phyloP scores from a whole-genome alignment of 2,113 vertebrate species.

The Perca schrenkii region DNA sequence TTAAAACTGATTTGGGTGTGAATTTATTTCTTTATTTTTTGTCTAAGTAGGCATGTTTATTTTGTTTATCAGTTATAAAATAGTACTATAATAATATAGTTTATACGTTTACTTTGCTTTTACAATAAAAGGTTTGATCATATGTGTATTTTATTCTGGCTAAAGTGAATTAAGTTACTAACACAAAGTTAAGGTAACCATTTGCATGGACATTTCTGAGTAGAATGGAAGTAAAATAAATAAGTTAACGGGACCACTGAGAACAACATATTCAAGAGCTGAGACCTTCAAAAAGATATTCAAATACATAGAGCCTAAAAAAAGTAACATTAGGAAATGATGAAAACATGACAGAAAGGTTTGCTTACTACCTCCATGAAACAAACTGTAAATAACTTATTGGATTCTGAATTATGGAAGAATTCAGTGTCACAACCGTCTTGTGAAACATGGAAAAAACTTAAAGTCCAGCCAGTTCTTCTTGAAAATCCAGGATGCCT shows the following conservation, averaged over 20 bases:
- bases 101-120: no score
- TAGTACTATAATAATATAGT: no score
- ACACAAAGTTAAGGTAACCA: no score
- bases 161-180: no score
- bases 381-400: not conserved
- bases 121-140: no score
- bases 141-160: no score
- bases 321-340: conserved; percentile 46
- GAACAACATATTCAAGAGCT: conserved; percentile 12
- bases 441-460: not conserved
- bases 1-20: no score
- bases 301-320: conserved; percentile 38
- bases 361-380: conserved; percentile 1
- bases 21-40: no score
- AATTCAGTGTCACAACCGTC: not conserved
- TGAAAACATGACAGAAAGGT: conserved; percentile 21
- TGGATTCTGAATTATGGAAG: conserved; percentile 13
- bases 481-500: conserved; percentile 58
- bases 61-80: no score
- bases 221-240: no score
- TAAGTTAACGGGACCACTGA: conserved; percentile 15
- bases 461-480: conserved; percentile 18
- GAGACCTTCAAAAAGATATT: conserved; percentile 23
- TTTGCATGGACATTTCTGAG: no score
- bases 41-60: no score